Conservation (phyloP, 1,140 invertebrate genomes). For the Aphelenchoides avenae region DNA sequence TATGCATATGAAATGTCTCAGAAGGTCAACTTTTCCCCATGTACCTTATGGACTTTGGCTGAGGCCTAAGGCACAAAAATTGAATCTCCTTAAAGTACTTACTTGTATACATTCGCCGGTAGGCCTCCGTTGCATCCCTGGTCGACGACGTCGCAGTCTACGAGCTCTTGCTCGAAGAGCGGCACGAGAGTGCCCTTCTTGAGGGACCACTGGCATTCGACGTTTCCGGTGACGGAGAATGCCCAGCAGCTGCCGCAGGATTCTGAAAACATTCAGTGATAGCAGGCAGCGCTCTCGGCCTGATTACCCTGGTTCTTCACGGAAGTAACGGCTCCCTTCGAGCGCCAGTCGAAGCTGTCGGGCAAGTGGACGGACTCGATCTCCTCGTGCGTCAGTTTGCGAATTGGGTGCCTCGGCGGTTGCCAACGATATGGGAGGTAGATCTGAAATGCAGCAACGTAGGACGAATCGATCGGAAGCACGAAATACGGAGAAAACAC, state of each 20-base stretch:
- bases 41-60: no score
- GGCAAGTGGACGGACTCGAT: no score
- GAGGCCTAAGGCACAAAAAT: no score
- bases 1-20: no score
- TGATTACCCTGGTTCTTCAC: slow-evolving; percentile 72
- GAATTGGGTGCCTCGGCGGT: no score
- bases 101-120: slow-evolving; percentile 80
- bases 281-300: background rate
- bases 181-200: slow-evolving; percentile 76
- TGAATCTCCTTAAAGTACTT: no score
- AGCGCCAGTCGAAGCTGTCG: slow-evolving; percentile 80
- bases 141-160: slow-evolving; percentile 87
- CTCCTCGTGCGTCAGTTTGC: no score
- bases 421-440: no score
- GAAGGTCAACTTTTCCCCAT: no score
- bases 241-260: slow-evolving; percentile 95
- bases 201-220: slow-evolving; percentile 87
- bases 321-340: slow-evolving; percentile 69
- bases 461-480: no score
- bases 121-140: slow-evolving; percentile 85
- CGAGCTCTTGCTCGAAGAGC: slow-evolving; percentile 80
- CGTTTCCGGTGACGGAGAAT: slow-evolving; percentile 91
- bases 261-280: slow-evolving; percentile 49
- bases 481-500: no score
- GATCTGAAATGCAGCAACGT: no score